These are phyloP conservation scores for Coremacera marginata DNA, from an alignment of 2,888 invertebrate genomes.

Conservation along the genomic window DNA sequence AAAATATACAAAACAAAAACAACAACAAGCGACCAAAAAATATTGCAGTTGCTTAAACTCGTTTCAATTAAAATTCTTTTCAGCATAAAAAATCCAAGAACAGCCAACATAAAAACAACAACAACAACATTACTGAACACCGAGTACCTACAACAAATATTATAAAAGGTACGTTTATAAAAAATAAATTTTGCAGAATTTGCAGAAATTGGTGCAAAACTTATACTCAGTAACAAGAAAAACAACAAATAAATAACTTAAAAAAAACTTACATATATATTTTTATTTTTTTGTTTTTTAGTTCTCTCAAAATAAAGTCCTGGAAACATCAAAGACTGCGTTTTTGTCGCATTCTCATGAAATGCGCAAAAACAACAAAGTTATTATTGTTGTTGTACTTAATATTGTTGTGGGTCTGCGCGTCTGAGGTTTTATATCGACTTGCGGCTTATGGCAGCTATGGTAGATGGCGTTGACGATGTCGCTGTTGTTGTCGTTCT, in stretches of 20 bases:
- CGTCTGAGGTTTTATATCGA: neutral
- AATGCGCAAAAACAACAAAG: constrained; percentile 34
- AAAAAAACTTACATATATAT: neutral
- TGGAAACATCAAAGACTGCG: constrained; percentile 48
- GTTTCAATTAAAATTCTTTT: constrained; percentile 63
- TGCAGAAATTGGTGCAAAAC: constrained; percentile 62
- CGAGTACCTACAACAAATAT: constrained; percentile 40
- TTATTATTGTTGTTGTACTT: constrained; percentile 24
- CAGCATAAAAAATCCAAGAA: constrained; percentile 47
- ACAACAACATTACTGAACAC: constrained; percentile 40
- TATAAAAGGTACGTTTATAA: constrained; percentile 44
- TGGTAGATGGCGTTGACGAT: neutral
- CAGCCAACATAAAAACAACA: constrained; percentile 44
- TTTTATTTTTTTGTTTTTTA: neutral
- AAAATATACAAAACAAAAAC: constrained; percentile 12
- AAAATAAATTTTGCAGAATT: constrained; percentile 55
- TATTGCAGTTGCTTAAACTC: constrained; percentile 50
- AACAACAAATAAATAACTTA: neutral
- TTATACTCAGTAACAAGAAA: constrained; percentile 45
- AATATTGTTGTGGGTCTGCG: neutral
- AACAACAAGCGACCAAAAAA: constrained; percentile 21
- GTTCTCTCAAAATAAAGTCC: constrained; percentile 35
- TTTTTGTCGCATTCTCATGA: constrained; percentile 46
- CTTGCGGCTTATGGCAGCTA: neutral
- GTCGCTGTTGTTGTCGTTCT: constrained; percentile 9